These are phyloP conservation scores for Calephelis virginiensis DNA, from an alignment of 1,140 invertebrate species.

Conservation along the genomic window DNA sequence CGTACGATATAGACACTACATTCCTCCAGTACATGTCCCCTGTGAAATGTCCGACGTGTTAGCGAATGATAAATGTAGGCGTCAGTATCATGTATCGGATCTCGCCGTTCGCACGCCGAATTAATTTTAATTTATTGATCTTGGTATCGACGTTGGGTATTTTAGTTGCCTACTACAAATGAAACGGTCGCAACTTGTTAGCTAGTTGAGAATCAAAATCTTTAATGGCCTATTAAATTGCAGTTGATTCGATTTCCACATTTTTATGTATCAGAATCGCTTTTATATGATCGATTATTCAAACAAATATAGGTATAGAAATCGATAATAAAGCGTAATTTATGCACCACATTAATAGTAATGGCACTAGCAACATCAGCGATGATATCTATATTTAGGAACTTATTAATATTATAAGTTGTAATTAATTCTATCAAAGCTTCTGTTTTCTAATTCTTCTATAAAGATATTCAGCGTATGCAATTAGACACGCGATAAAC, in stretches of 20 bases:
- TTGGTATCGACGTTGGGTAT: constrained; percentile 66
- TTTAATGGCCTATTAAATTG: constrained; percentile 6
- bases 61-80: constrained; percentile 78
- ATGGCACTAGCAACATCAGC: constrained; percentile 9
- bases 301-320: constrained; percentile 7
- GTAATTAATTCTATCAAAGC: constrained; percentile 8
- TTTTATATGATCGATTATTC: constrained; percentile 9
- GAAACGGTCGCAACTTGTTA: constrained; percentile 35
- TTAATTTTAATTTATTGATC: constrained; percentile 79
- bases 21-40: constrained; percentile 42
- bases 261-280: constrained; percentile 2
- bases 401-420: constrained; percentile 16
- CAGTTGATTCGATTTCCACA: neutral
- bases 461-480: constrained; percentile 11
- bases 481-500: neutral
- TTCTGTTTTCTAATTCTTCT: constrained; percentile 14
- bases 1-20: constrained; percentile 48
- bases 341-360: constrained; percentile 12
- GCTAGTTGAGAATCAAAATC: constrained; percentile 9
- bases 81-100: constrained; percentile 75
- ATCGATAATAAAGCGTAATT: constrained; percentile 8
- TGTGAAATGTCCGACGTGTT: constrained; percentile 74
- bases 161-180: constrained; percentile 66
- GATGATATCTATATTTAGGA: constrained; percentile 22
- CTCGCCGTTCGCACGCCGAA: constrained; percentile 74